phyloP scores from a whole-genome alignment of 2,113 vertebrate species.

The Podilymbus podiceps region DNA sequence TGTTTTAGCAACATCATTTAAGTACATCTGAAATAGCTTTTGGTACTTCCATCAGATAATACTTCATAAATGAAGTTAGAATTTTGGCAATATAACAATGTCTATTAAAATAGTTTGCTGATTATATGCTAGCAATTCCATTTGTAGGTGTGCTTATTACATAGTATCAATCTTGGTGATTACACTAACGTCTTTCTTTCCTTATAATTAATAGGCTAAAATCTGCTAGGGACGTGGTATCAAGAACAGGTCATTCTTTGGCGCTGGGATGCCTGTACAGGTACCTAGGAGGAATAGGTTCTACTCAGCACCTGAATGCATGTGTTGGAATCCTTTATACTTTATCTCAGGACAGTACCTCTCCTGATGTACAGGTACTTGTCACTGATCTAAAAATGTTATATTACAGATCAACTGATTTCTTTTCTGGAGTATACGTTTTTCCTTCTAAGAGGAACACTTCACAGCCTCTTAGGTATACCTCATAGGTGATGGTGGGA shows the following conservation, averaged over 20 bases:
- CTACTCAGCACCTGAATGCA: slow-evolving; percentile 86
- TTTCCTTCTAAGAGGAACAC: neutral
- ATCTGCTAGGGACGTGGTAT: slow-evolving; percentile 85
- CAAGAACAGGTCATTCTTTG: slow-evolving; percentile 88
- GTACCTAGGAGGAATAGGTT: slow-evolving; percentile 85
- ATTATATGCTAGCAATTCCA: neutral
- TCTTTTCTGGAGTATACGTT: neutral
- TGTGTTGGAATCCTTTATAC: slow-evolving; percentile 90
- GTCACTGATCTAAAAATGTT: neutral
- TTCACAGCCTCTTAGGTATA: neutral
- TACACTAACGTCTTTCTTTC: slow-evolving; percentile 15
- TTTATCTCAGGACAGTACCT: slow-evolving; percentile 91
- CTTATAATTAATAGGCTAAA: slow-evolving; percentile 80
- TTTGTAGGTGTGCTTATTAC: neutral
- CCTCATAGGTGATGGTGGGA: neutral
- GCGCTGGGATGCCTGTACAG: slow-evolving; percentile 86
- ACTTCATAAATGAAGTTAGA: neutral
- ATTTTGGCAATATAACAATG: neutral
- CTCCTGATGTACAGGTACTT: slow-evolving; percentile 92
- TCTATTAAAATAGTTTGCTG: neutral
- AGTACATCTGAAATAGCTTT: neutral
- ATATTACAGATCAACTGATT: neutral
- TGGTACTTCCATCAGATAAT: neutral
- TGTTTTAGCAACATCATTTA: neutral
- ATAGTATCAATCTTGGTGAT: neutral